phyloP scores from a whole-genome alignment of 1,140 invertebrate species.

The Lycorma delicatula region DNA sequence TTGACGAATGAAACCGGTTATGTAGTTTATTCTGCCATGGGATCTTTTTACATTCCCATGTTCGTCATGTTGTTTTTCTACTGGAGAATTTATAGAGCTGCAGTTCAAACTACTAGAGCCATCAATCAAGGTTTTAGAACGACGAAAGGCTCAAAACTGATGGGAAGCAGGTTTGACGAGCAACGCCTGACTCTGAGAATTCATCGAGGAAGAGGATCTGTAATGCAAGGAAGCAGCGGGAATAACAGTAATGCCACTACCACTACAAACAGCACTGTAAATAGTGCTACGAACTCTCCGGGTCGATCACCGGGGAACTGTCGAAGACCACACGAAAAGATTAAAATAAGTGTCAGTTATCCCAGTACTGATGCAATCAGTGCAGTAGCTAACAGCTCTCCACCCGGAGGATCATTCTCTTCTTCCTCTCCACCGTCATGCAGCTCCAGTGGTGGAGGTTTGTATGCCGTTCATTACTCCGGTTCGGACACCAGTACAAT shows the following conservation, averaged over 20 bases:
- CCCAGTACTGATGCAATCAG: constrained; percentile 66
- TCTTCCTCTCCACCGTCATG: constrained; percentile 20
- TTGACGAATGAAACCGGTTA: constrained; percentile 81
- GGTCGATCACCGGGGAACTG: constrained; percentile 20
- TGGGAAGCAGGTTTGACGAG: constrained; percentile 67
- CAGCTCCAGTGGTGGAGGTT: constrained; percentile 27
- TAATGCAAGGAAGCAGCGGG: constrained; percentile 48
- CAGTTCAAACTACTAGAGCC: constrained; percentile 78
- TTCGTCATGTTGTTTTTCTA: constrained; percentile 96
- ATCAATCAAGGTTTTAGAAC: constrained; percentile 89
- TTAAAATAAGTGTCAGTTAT: constrained; percentile 75
- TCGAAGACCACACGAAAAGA: constrained; percentile 53
- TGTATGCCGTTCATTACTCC: constrained; percentile 50
- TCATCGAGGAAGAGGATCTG: constrained; percentile 65
- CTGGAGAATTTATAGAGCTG: constrained; percentile 88
- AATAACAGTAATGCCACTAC: constrained; percentile 31
- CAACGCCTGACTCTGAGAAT: constrained; percentile 84
- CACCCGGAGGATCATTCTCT: constrained; percentile 13
- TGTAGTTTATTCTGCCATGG: constrained; percentile 79
- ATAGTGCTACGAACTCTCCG: constrained; percentile 25
- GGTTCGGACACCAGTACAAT: constrained; percentile 40
- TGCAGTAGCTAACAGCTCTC: constrained; percentile 34
- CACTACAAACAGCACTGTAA: constrained; percentile 13
- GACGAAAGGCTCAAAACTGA: constrained; percentile 58
- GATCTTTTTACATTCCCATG: constrained; percentile 94